Percentiles rank a stretch among this genome's conserved stretches.
Evolutionary conservation across 2,888 invertebrate genomes (phyloP).

Genomic region (Coelinius sp.): DNA sequence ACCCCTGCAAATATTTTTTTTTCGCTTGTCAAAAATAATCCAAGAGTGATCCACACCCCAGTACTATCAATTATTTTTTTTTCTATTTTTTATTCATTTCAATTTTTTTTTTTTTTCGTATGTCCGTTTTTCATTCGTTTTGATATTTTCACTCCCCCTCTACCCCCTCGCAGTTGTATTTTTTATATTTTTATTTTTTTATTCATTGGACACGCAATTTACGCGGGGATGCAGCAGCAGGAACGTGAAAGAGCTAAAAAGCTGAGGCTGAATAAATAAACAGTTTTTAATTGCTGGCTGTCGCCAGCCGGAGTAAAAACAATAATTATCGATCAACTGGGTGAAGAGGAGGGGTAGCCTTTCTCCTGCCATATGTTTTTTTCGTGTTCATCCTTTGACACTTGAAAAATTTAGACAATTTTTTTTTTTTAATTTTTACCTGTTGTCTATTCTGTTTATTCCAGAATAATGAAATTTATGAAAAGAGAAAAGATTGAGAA

Average conservation of each 20-base stretch:
- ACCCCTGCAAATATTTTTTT: background rate
- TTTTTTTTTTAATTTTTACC: slow-evolving; percentile 3
- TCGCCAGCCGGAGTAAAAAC: slow-evolving; percentile 66
- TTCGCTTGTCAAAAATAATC: slow-evolving; percentile 32
- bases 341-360: slow-evolving; percentile 43
- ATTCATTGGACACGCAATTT: slow-evolving; percentile 36
- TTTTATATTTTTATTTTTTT: slow-evolving; percentile 33
- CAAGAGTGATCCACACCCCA: slow-evolving; percentile 19
- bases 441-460: background rate
- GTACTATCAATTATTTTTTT: slow-evolving; percentile 23
- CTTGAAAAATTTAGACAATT: background rate
- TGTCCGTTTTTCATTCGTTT: slow-evolving; percentile 29
- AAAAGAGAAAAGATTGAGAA: too few species aligned
- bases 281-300: slow-evolving; percentile 70
- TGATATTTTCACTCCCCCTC: slow-evolving; percentile 26
- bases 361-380: slow-evolving; percentile 33
- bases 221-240: slow-evolving; percentile 29
- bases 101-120: slow-evolving; percentile 23
- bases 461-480: too few species aligned
- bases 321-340: slow-evolving; percentile 66
- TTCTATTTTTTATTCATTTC: slow-evolving; percentile 23
- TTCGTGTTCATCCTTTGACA: slow-evolving; percentile 15
- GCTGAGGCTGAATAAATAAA: slow-evolving; percentile 69
- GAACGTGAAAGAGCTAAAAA: slow-evolving; percentile 65
- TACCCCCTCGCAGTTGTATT: too few species aligned